Conservation (phyloP, 2,888 invertebrate genomes). For the Polyommatus icarus region DNA sequence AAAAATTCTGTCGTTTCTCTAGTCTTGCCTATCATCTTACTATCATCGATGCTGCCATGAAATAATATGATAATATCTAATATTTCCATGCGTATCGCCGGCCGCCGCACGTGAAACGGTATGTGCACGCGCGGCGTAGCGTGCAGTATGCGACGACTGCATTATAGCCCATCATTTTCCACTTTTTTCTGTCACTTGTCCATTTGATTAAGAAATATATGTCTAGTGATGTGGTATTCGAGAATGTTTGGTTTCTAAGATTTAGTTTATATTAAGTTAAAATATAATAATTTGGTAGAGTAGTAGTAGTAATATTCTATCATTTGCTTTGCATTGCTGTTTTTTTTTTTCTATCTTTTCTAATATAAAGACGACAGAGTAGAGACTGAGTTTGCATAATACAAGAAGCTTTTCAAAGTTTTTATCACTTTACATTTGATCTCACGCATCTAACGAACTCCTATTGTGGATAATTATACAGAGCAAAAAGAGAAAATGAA, state of each 20-base stretch:
- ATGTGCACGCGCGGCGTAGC: constrained; percentile 68
- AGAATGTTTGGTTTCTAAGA: not conserved
- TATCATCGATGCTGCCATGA: not conserved
- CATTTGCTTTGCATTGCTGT: too few species aligned
- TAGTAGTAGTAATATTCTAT: too few species aligned
- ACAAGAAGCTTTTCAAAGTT: not conserved
- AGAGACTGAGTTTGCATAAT: not conserved
- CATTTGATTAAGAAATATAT: constrained; percentile 15
- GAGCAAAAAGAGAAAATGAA: constrained; percentile 26
- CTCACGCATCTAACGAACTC: constrained; percentile 9
- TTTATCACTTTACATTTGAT: not conserved
- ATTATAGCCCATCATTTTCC: constrained; percentile 38
- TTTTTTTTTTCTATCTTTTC: too few species aligned
- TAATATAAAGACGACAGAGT: not conserved
- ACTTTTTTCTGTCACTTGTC: constrained; percentile 39
- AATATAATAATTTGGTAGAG: too few species aligned
- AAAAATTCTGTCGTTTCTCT: too few species aligned
- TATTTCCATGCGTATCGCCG: constrained; percentile 51
- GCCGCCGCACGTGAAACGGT: constrained; percentile 70
- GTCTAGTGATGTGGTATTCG: not conserved
- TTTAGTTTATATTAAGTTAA: too few species aligned
- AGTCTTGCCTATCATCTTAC: too few species aligned
- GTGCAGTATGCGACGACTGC: constrained; percentile 56
- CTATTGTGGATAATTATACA: constrained; percentile 13
- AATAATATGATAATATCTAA: constrained; percentile 3